Conservation (phyloP, 2,888 invertebrate species). For the Tyria jacobaeae region DNA sequence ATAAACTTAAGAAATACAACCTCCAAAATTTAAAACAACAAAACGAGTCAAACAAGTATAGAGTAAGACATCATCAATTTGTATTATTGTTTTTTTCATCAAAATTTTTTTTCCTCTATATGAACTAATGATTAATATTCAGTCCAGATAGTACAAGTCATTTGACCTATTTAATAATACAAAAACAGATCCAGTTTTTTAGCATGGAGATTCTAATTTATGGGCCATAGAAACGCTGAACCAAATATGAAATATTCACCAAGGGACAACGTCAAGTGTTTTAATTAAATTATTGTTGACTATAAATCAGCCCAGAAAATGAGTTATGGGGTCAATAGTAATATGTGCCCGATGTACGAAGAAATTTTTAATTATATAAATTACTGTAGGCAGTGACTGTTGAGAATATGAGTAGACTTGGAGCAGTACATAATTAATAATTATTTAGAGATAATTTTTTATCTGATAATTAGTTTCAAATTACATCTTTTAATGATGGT, state of each 20-base stretch:
- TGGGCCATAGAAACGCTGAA: conserved; percentile 4
- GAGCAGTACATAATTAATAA: background rate
- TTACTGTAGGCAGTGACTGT: background rate
- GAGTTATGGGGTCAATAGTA: conserved; percentile 9
- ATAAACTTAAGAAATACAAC: too few species aligned
- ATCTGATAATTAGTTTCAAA: background rate
- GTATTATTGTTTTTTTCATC: too few species aligned
- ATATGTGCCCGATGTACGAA: background rate
- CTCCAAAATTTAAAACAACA: too few species aligned
- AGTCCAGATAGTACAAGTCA: background rate
- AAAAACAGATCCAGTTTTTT: background rate
- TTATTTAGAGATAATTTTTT: background rate
- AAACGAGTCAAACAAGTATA: too few species aligned
- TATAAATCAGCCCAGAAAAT: conserved; percentile 5
- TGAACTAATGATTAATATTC: background rate
- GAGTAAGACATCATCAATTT: too few species aligned
- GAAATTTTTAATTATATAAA: background rate
- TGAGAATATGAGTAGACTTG: background rate
- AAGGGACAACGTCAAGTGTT: conserved; percentile 10
- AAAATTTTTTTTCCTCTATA: background rate
- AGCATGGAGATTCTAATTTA: conserved; percentile 3
- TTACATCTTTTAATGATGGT: too few species aligned
- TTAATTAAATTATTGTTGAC: conserved; percentile 16
- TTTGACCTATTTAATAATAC: background rate
- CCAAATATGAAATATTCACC: conserved; percentile 19